Base-by-base conservation (phyloP, 2,888 invertebrate genomes). In the Tachina fera region DNA sequence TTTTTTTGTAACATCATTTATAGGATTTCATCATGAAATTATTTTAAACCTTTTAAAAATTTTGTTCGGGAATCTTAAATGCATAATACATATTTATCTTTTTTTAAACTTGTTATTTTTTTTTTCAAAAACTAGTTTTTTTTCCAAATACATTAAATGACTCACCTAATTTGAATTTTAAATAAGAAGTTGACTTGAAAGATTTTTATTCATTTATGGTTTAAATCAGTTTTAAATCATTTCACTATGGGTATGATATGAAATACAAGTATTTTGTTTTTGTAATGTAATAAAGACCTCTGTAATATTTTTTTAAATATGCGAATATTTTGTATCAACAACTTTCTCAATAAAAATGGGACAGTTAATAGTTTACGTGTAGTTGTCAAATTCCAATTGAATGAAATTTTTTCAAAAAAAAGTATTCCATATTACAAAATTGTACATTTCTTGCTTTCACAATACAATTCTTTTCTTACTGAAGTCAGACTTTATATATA, bases 11-110 rank as follows among this genome's bases (percentile, higher is more conserved):
- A 49, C 14, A 31, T 31, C 31, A 31, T 31, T 31, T 31, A 31
- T 31, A 31, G 56, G 60, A 49, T 67, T 51, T 83, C 51, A 19
- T 72, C 51, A 56, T 77, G 11, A 51, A 61, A 61, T 10, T 9
- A 47, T 47, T 74, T 10, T 1, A 53, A 58, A 63, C 43, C 19
- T 19, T 61, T 49, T 51, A 39, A 41, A 10, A 16, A 47, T 65
- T 75, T 65, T 43, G 6, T 22, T n/a, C 13, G 45, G 31, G 53
- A 63, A 58, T 76, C 39, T 56, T 61, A 10, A 72, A 47, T 60
- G 39, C 45, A 47, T 13, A 60, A 47, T 56, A 16, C 39, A 31
- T 53, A 5, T 49, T 31, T 56, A 6, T n/a, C 5, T 10, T 67
- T 47, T 67, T 31, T 9, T 8, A 14, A 56, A 71, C 16, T 53